Conservation (phyloP, 2,888 invertebrate species). For the Agrotis clavis region DNA sequence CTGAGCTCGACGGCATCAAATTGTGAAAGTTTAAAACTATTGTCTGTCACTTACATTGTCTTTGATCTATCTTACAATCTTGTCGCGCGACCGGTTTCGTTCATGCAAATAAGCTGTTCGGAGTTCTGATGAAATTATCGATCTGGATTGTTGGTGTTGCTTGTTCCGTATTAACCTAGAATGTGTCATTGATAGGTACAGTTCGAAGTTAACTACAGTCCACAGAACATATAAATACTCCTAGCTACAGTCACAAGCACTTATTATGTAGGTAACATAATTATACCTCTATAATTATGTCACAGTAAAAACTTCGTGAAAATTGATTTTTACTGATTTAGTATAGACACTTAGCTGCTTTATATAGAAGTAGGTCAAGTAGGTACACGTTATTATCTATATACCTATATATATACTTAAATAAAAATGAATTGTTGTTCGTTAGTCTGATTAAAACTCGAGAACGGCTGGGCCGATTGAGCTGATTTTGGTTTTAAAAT, state of each 20-base stretch:
- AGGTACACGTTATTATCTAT: too few relatives aligned
- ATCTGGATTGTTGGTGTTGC: constrained; percentile 59
- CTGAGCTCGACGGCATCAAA: constrained; percentile 40
- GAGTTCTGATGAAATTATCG: constrained; percentile 72
- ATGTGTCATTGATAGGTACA: constrained; percentile 43
- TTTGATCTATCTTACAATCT: constrained; percentile 68
- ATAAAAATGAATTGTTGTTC: too few relatives aligned
- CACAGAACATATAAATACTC: too few relatives aligned
- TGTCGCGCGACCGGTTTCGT: constrained; percentile 70
- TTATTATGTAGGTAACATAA: neutral
- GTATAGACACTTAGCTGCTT: too few relatives aligned
- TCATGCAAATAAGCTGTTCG: constrained; percentile 70
- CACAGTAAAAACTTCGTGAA: too few relatives aligned
- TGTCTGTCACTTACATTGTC: constrained; percentile 74
- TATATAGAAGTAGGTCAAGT: too few relatives aligned
- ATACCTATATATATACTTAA: too few relatives aligned
- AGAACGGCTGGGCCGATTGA: too few relatives aligned
- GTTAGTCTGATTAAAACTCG: too few relatives aligned
- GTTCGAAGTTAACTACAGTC: constrained; percentile 6
- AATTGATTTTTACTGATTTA: too few relatives aligned
- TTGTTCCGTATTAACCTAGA: constrained; percentile 57
- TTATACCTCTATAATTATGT: neutral
- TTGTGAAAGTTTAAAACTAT: constrained; percentile 74
- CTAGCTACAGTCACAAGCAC: neutral
- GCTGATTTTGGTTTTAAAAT: too few relatives aligned